Evolutionary conservation across 2,797 vertebrate species (phyloP).

Genomic region (Danio jaintianensis): DNA sequence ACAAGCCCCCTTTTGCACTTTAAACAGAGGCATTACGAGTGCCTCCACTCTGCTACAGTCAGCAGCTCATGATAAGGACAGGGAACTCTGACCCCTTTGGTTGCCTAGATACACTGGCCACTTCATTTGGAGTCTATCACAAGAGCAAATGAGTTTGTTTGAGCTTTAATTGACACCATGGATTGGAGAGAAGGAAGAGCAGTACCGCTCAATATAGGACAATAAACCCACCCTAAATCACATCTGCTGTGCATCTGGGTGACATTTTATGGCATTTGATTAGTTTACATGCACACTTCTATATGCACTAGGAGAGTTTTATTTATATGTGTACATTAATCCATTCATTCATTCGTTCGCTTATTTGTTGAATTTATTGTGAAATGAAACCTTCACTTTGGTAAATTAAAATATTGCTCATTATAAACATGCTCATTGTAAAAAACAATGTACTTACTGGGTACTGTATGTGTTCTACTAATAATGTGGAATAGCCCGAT

Average conservation of each 20-base stretch:
- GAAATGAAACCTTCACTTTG: too few species aligned
- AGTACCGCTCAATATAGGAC: conserved; percentile 57
- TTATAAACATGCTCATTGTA: too few species aligned
- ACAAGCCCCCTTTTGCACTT: background rate
- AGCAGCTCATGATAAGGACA: conserved; percentile 35
- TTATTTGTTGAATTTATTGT: too few species aligned
- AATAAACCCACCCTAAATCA: conserved; percentile 37
- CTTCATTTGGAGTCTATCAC: conserved; percentile 70
- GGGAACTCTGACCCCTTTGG: conserved; percentile 58
- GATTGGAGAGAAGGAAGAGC: conserved; percentile 56
- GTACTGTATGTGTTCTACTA: too few species aligned
- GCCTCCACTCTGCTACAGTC: conserved; percentile 46
- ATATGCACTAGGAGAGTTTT: background rate
- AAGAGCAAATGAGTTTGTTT: conserved; percentile 74
- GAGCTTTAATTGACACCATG: conserved; percentile 67
- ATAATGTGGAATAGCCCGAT: too few species aligned
- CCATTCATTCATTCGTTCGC: too few species aligned
- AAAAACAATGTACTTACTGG: too few species aligned
- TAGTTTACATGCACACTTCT: background rate
- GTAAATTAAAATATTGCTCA: too few species aligned
- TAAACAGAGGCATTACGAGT: conserved; percentile 30
- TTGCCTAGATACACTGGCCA: conserved; percentile 65
- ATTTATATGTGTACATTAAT: background rate
- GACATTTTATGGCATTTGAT: conserved; percentile 3
- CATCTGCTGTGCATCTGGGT: conserved; percentile 16